phyloP scores from a whole-genome alignment of 2,888 invertebrate species.

The Cynaeus angustus region DNA sequence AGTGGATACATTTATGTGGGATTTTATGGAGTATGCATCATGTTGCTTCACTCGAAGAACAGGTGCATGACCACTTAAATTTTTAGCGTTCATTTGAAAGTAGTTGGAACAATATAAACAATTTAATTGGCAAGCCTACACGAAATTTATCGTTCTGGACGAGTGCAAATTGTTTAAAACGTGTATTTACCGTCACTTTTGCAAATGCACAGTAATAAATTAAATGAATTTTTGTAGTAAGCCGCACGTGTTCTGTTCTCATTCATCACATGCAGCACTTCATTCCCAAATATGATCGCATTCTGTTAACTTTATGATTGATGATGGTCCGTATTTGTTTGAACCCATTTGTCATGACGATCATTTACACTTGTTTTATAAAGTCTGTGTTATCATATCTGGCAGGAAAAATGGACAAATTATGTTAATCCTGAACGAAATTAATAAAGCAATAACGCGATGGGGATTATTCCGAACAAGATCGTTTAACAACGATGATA shows the following conservation, averaged over 20 bases:
- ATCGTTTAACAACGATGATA: background rate
- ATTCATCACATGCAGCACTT: constrained; percentile 49
- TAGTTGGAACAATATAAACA: constrained; percentile 33
- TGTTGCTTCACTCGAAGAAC: constrained; percentile 18
- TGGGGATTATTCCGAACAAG: too few relatives aligned
- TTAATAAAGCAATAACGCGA: constrained; percentile 23
- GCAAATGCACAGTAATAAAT: constrained; percentile 26
- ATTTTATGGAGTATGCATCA: constrained; percentile 18
- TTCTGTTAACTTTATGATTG: constrained; percentile 54
- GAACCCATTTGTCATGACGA: constrained; percentile 53
- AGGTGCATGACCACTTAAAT: constrained; percentile 37
- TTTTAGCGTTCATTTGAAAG: constrained; percentile 22
- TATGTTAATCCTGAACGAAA: constrained; percentile 19
- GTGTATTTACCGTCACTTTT: constrained; percentile 22
- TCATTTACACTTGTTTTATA: constrained; percentile 53
- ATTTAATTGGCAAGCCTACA: constrained; percentile 24
- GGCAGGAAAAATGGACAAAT: constrained; percentile 9
- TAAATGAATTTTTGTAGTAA: constrained; percentile 31
- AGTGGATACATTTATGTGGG: constrained; percentile 8
- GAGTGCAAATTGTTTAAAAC: constrained; percentile 12
- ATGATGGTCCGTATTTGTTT: constrained; percentile 55
- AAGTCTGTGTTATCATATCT: constrained; percentile 36
- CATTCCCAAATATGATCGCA: constrained; percentile 50
- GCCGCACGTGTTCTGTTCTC: constrained; percentile 43
- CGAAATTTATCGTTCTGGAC: constrained; percentile 9